These are phyloP conservation scores for Andrena cerasifolii DNA, from an alignment of 1,140 invertebrate species.

Conservation along the genomic window DNA sequence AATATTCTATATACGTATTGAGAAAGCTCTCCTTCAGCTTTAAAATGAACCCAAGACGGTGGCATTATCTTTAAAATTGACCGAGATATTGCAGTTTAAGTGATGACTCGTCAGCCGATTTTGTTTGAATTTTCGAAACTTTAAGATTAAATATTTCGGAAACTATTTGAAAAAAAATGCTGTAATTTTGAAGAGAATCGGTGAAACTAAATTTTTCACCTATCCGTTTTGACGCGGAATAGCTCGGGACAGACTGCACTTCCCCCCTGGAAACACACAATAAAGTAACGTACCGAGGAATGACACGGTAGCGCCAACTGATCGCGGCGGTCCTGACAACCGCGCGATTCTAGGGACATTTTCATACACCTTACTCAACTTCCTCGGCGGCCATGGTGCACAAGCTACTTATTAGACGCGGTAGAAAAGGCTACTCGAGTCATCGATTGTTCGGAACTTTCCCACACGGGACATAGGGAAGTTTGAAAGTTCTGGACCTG, in stretches of 20 bases:
- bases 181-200: too few species aligned
- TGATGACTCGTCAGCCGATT: too few species aligned
- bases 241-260: not conserved
- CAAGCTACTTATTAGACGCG: constrained; percentile 49
- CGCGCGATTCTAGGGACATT: not conserved
- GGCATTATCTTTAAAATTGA: too few species aligned
- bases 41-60: too few species aligned
- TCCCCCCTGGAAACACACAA: not conserved
- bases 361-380: not conserved
- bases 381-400: not conserved
- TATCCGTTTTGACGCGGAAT: too few species aligned
- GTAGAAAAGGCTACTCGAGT: not conserved
- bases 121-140: too few species aligned
- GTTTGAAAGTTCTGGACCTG: constrained; percentile 40
- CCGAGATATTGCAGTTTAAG: too few species aligned
- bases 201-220: too few species aligned
- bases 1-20: too few species aligned
- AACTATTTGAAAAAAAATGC: too few species aligned
- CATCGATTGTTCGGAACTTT: constrained; percentile 56
- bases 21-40: too few species aligned
- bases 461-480: constrained; percentile 44
- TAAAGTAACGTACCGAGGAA: not conserved
- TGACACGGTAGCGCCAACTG: not conserved
- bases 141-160: too few species aligned
- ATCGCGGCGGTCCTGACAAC: not conserved